Evolutionary conservation across 2,113 vertebrate species (phyloP).

Genomic region (Emydocephalus ijimae): DNA sequence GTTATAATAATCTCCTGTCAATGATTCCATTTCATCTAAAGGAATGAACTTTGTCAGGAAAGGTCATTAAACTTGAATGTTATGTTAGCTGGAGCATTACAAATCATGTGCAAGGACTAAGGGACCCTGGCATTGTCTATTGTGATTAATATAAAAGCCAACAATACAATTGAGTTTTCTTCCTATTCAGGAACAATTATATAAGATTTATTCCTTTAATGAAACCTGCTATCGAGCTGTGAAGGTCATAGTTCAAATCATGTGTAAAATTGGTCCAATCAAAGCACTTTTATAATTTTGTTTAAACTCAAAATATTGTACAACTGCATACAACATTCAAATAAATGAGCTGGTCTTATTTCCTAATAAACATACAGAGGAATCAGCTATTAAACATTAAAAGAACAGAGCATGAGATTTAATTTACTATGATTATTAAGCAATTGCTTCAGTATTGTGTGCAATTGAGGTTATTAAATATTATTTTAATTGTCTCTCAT

Average conservation of each 20-base stretch:
- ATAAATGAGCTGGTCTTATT: background rate
- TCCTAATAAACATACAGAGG: background rate
- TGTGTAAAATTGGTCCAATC: background rate
- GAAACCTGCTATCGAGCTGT: background rate
- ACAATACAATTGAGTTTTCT: background rate
- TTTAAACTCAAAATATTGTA: background rate
- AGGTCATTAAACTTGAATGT: constrained; percentile 42
- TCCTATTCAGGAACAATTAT: background rate
- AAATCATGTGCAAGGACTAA: constrained; percentile 10
- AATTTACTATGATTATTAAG: background rate
- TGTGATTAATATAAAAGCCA: constrained; percentile 24
- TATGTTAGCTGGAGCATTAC: background rate
- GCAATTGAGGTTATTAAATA: background rate
- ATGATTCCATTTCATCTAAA: constrained; percentile 22
- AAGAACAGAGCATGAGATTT: background rate
- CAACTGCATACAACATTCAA: background rate
- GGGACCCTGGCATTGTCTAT: constrained; percentile 21
- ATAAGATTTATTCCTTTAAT: background rate
- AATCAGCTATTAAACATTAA: background rate
- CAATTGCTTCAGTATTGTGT: background rate
- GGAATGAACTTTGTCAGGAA: constrained; percentile 24
- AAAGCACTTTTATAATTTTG: background rate
- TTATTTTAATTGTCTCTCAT: background rate
- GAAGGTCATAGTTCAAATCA: background rate
- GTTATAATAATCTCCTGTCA: constrained; percentile 29